A percentile compares a stretch with the other conserved stretches of the same genome.
Evolutionary conservation across 2,888 invertebrate species (phyloP).

Genomic region (Drosophila pseudotalamancana): DNA sequence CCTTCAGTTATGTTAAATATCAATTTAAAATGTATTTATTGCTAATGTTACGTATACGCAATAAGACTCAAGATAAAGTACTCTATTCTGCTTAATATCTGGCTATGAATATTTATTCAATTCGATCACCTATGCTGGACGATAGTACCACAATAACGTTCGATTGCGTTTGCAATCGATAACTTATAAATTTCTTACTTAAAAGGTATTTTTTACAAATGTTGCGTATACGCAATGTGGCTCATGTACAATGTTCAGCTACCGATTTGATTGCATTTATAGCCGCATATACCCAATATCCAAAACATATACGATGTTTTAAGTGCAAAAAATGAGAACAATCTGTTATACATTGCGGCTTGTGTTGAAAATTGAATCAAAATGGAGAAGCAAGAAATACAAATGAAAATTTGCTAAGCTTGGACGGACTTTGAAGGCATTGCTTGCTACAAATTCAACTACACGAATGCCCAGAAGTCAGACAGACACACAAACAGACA

Average conservation of each 20-base stretch:
- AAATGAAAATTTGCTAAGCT: constrained; percentile 16
- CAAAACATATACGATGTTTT: background rate
- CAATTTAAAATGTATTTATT: no score
- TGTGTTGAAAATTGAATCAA: constrained; percentile 30
- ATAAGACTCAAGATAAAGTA: no score
- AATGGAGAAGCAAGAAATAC: constrained; percentile 4
- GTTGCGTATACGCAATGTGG: constrained; percentile 1
- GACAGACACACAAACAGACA: background rate
- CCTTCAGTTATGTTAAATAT: no score
- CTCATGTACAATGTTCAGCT: background rate
- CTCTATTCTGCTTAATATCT: no score
- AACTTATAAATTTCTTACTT: no score
- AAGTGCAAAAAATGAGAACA: constrained; percentile 12
- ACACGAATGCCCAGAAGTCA: constrained; percentile 11
- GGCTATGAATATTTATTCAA: no score
- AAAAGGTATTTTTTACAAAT: background rate
- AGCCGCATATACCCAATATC: no score
- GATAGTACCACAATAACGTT: no score
- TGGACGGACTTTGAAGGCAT: constrained; percentile 18
- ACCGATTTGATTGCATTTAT: no score
- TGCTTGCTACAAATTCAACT: constrained; percentile 7
- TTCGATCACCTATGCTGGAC: no score
- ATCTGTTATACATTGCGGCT: constrained; percentile 8
- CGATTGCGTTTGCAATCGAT: no score
- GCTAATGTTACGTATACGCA: background rate